A percentile compares a stretch with the other conserved stretches of the same genome.
These are phyloP conservation scores for Pycnomerus fuliginosus DNA, from an alignment of 2,888 invertebrate genomes.

Conservation along the genomic window DNA sequence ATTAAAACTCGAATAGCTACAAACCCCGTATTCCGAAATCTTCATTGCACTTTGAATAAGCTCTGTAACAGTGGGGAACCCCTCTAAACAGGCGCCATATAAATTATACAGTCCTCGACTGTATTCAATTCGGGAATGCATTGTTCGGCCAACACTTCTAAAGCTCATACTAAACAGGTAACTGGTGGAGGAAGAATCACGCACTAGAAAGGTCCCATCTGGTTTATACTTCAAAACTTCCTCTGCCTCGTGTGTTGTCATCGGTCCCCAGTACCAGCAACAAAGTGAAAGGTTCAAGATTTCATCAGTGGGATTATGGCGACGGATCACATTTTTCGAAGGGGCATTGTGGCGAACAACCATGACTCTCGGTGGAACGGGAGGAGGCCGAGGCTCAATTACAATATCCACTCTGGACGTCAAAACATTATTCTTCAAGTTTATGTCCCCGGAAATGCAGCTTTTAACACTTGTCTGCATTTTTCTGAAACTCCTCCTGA, in stretches of 20 bases:
- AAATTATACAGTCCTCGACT: conserved; percentile 60
- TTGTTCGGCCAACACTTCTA: conserved; percentile 63
- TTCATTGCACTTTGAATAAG: conserved; percentile 73
- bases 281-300: conserved; percentile 52
- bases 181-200: conserved; percentile 73
- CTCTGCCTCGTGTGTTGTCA: conserved; percentile 71
- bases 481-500: conserved; percentile 37
- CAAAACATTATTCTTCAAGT: neutral
- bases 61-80: conserved; percentile 64
- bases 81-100: conserved; percentile 49
- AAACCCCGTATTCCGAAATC: conserved; percentile 68
- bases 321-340: neutral
- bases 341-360: neutral
- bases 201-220: conserved; percentile 75
- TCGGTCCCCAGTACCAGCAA: conserved; percentile 83
- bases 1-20: conserved; percentile 69
- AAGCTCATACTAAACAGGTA: conserved; percentile 74
- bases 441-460: conserved; percentile 29
- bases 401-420: neutral
- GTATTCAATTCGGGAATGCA: conserved; percentile 75
- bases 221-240: conserved; percentile 66
- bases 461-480: conserved; percentile 40
- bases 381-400: neutral
- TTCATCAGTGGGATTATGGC: conserved; percentile 38
- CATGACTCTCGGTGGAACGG: neutral